Percentiles rank a stretch among this genome's conserved stretches.
Evolutionary conservation across 53 echinoderm and acorn worm species (phyloP).

Genomic region (Temnopleurus reevesii): DNA sequence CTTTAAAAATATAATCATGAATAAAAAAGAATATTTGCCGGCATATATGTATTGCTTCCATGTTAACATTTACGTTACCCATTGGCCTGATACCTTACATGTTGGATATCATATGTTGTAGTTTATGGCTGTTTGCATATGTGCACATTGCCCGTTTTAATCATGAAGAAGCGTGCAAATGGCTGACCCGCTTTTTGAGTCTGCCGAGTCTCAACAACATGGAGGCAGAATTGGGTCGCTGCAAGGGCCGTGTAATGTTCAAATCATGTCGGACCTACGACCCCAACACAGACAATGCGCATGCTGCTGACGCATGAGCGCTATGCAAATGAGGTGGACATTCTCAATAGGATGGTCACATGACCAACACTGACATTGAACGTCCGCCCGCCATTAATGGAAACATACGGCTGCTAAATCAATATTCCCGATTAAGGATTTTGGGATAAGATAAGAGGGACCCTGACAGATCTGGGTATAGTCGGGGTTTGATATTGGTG

Average conservation of each 20-base stretch:
- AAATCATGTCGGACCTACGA: conserved; percentile 39
- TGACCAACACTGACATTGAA: conserved; percentile 53
- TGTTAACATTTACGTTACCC: background rate
- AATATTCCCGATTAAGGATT: conserved; percentile 34
- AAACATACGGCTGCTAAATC: conserved; percentile 46
- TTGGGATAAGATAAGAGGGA: background rate
- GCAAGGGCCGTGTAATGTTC: conserved; percentile 39
- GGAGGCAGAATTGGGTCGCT: background rate
- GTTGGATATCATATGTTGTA: background rate
- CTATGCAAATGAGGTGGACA: conserved; percentile 61
- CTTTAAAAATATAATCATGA: background rate
- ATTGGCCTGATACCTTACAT: background rate
- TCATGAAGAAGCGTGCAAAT: background rate
- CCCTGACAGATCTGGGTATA: background rate
- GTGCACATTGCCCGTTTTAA: background rate
- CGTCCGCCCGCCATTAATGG: conserved; percentile 27
- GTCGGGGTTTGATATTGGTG: conserved; percentile 26
- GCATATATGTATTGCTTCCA: background rate
- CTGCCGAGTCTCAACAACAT: background rate
- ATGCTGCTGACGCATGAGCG: conserved; percentile 50
- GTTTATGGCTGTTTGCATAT: background rate
- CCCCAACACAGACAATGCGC: conserved; percentile 41
- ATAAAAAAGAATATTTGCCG: background rate
- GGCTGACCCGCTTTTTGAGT: conserved; percentile 29
- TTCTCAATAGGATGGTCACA: conserved; percentile 58